Evolutionary conservation across 2,113 vertebrate genomes (phyloP).

Genomic region (Cryptoleucopteryx plumbea): DNA sequence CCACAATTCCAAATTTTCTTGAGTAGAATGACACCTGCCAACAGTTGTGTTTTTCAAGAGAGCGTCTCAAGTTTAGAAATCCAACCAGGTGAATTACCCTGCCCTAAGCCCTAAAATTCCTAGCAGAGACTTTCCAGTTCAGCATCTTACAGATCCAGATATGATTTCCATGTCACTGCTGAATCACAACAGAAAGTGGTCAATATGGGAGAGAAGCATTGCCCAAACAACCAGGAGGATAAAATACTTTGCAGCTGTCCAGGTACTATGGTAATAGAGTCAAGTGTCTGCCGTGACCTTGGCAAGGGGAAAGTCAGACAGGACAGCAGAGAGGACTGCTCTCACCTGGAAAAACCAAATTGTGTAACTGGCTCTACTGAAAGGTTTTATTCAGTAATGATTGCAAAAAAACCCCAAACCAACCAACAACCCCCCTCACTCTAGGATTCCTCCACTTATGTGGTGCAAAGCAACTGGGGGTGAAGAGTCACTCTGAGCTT

Average conservation of each 20-base stretch:
- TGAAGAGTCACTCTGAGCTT: background rate
- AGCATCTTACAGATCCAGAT: background rate
- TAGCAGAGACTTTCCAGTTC: background rate
- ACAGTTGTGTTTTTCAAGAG: background rate
- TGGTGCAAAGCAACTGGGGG: background rate
- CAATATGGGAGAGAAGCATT: background rate
- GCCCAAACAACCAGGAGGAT: background rate
- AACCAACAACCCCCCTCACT: fast-evolving
- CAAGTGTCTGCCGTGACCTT: background rate
- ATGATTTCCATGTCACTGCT: background rate
- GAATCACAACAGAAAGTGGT: background rate
- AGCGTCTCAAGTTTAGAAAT: background rate
- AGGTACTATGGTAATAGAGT: fast-evolving
- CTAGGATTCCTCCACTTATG: fast-evolving
- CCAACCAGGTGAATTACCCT: background rate
- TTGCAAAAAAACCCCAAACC: background rate
- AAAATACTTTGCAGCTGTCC: background rate
- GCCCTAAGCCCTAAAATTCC: background rate
- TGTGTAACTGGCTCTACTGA: background rate
- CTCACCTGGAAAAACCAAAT: background rate
- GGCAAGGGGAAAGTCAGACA: background rate
- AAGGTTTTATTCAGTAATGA: background rate
- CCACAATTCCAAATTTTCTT: background rate
- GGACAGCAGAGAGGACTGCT: background rate
- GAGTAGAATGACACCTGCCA: background rate